phyloP scores from a whole-genome alignment of 1,140 invertebrate species.

The Panagrolaimus sp. region DNA sequence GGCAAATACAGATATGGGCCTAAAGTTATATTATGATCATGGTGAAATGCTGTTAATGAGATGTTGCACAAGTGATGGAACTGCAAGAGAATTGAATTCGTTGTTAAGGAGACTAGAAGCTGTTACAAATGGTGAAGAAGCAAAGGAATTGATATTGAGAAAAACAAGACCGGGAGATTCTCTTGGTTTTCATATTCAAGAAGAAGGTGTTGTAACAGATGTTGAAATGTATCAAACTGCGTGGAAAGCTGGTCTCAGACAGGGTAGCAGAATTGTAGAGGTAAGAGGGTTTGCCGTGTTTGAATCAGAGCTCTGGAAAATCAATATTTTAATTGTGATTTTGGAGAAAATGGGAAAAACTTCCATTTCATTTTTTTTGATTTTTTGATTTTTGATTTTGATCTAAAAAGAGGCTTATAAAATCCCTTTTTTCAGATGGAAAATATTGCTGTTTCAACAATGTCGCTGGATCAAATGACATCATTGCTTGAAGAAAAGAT shows the following conservation, averaged over 20 bases:
- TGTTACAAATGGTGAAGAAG: conserved; percentile 56
- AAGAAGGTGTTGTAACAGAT: conserved; percentile 86
- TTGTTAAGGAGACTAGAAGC: conserved; percentile 43
- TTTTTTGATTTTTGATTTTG: too few species aligned
- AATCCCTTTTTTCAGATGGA: conserved; percentile 66
- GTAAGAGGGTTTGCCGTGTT: too few species aligned
- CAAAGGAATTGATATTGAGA: conserved; percentile 62
- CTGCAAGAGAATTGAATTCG: conserved; percentile 41
- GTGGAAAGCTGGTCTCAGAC: conserved; percentile 77
- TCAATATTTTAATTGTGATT: too few species aligned
- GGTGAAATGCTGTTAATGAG: conserved; percentile 53
- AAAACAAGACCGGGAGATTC: conserved; percentile 75
- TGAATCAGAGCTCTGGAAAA: too few species aligned
- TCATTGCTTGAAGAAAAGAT: conserved; percentile 82
- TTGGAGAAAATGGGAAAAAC: too few species aligned
- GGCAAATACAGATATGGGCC: conserved; percentile 60
- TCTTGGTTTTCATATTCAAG: conserved; percentile 88
- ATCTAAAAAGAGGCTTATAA: too few species aligned
- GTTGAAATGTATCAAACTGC: conserved; percentile 81
- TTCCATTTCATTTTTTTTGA: too few species aligned
- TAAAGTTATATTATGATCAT: conserved; percentile 57
- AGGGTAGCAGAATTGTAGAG: conserved; percentile 82
- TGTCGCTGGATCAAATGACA: conserved; percentile 86
- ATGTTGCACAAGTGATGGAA: conserved; percentile 44
- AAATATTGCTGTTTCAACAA: conserved; percentile 77